Base-by-base conservation (phyloP, 2,113 vertebrate genomes). In the Toxotes chatareus region DNA sequence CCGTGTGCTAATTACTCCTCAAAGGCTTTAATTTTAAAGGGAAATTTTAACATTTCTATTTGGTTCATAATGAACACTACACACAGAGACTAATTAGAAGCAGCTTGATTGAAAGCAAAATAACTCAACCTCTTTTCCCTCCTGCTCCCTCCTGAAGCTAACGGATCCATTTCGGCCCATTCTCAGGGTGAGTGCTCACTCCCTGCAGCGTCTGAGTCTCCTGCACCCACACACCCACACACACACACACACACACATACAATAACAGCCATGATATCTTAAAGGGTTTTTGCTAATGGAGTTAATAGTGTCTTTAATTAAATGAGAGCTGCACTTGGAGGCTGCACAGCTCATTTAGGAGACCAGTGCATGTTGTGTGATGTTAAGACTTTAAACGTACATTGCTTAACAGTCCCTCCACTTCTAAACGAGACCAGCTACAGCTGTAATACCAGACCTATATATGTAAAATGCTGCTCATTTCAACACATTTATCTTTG, bases 151-250 rank as follows among this genome's bases (percentile, higher is more conserved):
- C 91, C 92, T 94, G 88, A 92, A 99, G 98, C 94, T 99, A 96
- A 97, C 98, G 88, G 98, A 99, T 96, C 98, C 97, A 72, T 99
- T 99, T 96, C 96, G 98, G 91, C 98, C 98, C 83, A 97, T 99
- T 95, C 93, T 98, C 94, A 97, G 98, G 97, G 98, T 99, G 97
- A 91, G 94, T 94, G 83, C 90, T 94, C 93, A 62, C 81, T 81
- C 36, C 71, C 42, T 74, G 65, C 71, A 16, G 71, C 42, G 27
- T 51, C 78, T 78, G 68, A 13, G 51, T 59, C 79, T 90, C 42
- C 0, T n/a, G 23, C 70, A 67, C 17, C 11, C 38, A 73, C 62
- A 69, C 70, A 67, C 17, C 11, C 38, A 73, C 62, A 69, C 87
- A 84, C 66, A 86, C 75, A 88, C 88, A 79, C 75, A 90, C 65